Evolutionary conservation across 2,888 invertebrate species (phyloP), one percentile per base, ranked within the genome.

Genomic region (Lasioglossum lativentre): DNA sequence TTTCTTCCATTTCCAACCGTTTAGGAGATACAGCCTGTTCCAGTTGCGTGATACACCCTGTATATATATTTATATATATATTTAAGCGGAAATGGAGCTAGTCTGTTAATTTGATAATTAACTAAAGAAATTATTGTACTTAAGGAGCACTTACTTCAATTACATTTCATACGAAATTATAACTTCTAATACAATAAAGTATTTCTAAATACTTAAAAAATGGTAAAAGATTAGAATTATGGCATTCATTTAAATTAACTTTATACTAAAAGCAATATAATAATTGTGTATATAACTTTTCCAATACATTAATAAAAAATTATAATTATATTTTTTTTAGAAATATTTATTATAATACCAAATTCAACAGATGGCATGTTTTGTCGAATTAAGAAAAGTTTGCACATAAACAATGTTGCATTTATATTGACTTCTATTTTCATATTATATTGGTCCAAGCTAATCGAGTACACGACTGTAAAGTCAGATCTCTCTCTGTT

Each of bases 291-390:
- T 63, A 86, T 78, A 80, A 74, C 42, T 86, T 86, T 86, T 83
- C 38, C 68, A 80, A 76, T 40, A 38, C 63, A 72, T 8, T 70
- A 88, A 89, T 85, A 85, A 84, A 88, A 81, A 75, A 56, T 70
- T 77, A 63, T 59, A 77, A 78, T 80, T 73, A 23, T 77, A 86
- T 75, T 72, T 38, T 42, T 89, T 85, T 78, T 38, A 68, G 71
- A 80, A 63, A 81, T 75, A 82, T 88, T 89, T 90, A 88, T 87
- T 90, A 66, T 52, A 87, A 86, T 87, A 86, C 42, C 74, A 82
- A 90, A 56, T 80, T 78, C 56, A 75, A 86, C 83, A 88, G 72
- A 73, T 86, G 84, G 75, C 78, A 90, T 68, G 74, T 82, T 81
- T 72, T 68, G 66, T 76, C 38, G 63, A 75, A 79, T 68, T 80